Conservation (phyloP, 1,140 invertebrate genomes). For the Drosophila erecta region DNA sequence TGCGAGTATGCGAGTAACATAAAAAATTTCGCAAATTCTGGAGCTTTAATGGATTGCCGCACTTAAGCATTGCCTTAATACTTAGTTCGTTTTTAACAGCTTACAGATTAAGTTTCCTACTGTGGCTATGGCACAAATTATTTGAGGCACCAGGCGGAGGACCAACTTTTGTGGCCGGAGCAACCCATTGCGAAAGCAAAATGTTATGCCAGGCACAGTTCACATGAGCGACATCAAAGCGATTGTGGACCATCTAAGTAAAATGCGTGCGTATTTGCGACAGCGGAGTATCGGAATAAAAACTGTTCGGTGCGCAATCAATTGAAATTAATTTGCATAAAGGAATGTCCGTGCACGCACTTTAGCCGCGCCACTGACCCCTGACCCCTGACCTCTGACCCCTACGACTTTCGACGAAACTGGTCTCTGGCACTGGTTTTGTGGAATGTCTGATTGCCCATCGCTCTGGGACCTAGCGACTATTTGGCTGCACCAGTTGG, state of each 20-base stretch:
- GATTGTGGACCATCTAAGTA: conserved; percentile 65
- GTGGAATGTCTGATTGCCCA: conserved; percentile 32
- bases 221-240: conserved; percentile 77
- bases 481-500: conserved; percentile 9
- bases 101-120: background rate
- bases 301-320: conserved; percentile 75
- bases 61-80: too few species aligned
- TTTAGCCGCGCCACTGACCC: background rate
- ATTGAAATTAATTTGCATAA: conserved; percentile 83
- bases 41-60: too few species aligned
- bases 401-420: background rate
- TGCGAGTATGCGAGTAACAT: too few species aligned
- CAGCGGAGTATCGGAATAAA: conserved; percentile 77
- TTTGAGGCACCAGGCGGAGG: background rate
- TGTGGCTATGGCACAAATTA: background rate
- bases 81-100: too few species aligned
- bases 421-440: conserved; percentile 16
- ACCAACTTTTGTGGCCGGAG: background rate
- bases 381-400: background rate
- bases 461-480: conserved; percentile 40
- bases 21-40: too few species aligned
- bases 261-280: conserved; percentile 51
- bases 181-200: conserved; percentile 45
- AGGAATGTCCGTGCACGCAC: conserved; percentile 66
- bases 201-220: conserved; percentile 61